Conservation (phyloP, 2,888 invertebrate genomes). For the Spilarctia lutea region DNA sequence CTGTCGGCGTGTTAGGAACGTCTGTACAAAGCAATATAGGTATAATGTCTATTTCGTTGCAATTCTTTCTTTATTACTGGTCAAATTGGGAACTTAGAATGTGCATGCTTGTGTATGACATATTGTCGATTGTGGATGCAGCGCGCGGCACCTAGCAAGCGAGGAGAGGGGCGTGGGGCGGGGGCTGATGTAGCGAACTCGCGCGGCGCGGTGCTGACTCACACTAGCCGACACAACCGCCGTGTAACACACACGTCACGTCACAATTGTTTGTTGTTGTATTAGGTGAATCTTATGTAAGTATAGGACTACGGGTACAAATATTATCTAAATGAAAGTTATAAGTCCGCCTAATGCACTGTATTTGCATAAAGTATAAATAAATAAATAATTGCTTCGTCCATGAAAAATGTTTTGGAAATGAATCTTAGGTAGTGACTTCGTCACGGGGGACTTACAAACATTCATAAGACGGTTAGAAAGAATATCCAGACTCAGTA, state of each 20-base stretch:
- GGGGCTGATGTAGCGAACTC: not conserved
- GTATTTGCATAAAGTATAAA: too few species aligned
- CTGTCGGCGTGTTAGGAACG: not conserved
- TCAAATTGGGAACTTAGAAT: not conserved
- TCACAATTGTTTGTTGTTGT: not conserved
- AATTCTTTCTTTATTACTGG: not conserved
- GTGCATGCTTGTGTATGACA: not conserved
- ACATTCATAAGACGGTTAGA: too few species aligned
- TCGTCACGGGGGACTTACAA: too few species aligned
- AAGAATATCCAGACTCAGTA: too few species aligned
- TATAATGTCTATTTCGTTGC: not conserved
- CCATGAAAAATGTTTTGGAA: not conserved
- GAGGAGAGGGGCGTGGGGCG: not conserved
- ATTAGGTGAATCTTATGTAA: not conserved
- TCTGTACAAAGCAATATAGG: not conserved
- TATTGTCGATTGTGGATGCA: not conserved
- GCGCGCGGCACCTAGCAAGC: not conserved
- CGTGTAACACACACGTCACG: not conserved
- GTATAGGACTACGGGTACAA: not conserved
- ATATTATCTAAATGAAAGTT: too few species aligned
- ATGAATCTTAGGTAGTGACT: not conserved
- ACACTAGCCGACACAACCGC: not conserved
- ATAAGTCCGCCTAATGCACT: too few species aligned
- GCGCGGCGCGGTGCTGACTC: not conserved
- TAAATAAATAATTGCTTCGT: too few species aligned